These are phyloP conservation scores for Philonicus albiceps DNA, from an alignment of 2,888 invertebrate species.

Conservation along the genomic window DNA sequence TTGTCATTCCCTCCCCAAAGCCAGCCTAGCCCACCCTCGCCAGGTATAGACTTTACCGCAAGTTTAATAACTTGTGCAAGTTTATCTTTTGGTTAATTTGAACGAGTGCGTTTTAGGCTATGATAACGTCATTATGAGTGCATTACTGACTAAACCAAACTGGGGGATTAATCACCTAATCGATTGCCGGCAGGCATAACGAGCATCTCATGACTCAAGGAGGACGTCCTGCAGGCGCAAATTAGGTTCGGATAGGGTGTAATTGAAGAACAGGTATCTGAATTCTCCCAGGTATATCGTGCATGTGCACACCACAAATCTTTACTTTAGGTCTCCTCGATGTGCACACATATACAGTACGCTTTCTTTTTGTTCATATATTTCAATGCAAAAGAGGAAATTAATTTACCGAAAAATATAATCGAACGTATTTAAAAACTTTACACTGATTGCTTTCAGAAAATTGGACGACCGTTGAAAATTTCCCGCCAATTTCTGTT, in stretches of 20 bases:
- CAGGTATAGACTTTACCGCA: background rate
- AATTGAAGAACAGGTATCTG: background rate
- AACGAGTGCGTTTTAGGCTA: constrained; percentile 28
- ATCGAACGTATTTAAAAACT: background rate
- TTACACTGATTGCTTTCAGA: background rate
- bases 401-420: background rate
- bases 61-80: constrained; percentile 45
- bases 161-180: constrained; percentile 46
- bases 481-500: background rate
- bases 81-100: constrained; percentile 46
- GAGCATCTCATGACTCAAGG: background rate
- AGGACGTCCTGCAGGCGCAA: background rate
- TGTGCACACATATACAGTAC: background rate
- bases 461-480: background rate
- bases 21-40: background rate
- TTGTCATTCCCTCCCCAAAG: background rate
- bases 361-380: background rate
- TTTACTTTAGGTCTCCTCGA: background rate
- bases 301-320: background rate
- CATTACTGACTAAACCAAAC: constrained; percentile 39
- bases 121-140: constrained; percentile 46
- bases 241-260: background rate
- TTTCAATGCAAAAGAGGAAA: background rate
- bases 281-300: background rate
- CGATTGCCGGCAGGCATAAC: constrained; percentile 41